Evolutionary conservation across 2,797 vertebrate species (phyloP).

Genomic region (Carapus acus): DNA sequence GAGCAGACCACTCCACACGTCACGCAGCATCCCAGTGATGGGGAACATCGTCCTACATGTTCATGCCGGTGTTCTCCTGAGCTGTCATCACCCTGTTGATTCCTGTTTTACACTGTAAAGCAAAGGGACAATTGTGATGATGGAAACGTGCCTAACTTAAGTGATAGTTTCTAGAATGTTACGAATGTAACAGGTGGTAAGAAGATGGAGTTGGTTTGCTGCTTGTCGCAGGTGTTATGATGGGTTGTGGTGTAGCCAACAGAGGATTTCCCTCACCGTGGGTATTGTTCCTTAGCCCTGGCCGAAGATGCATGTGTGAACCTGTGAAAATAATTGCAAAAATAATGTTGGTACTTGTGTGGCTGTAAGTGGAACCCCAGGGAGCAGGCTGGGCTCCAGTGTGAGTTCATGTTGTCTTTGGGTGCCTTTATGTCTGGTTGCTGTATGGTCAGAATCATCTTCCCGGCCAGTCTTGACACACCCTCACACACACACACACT

Average conservation of each 20-base stretch:
- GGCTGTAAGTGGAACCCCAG: constrained; percentile 13
- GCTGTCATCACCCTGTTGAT: too few relatives aligned
- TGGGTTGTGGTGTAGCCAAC: constrained; percentile 60
- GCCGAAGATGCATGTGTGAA: constrained; percentile 33
- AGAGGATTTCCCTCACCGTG: constrained; percentile 45
- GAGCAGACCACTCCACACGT: too few relatives aligned
- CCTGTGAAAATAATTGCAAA: constrained; percentile 40
- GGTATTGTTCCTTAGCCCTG: constrained; percentile 61
- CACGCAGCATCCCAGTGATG: too few relatives aligned
- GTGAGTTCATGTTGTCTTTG: constrained; percentile 41
- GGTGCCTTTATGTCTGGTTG: constrained; percentile 23
- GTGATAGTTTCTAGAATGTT: constrained; percentile 38
- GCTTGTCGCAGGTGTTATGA: constrained; percentile 63
- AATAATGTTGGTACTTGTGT: constrained; percentile 31
- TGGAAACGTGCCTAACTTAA: constrained; percentile 37
- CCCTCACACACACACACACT: constrained; percentile 30
- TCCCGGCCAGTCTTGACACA: constrained; percentile 36
- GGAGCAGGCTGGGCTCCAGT: constrained; percentile 7
- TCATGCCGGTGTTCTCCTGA: too few relatives aligned
- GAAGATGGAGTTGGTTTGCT: constrained; percentile 17
- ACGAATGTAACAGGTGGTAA: constrained; percentile 66
- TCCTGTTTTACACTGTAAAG: too few relatives aligned
- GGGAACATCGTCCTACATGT: too few relatives aligned
- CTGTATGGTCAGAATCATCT: constrained; percentile 32
- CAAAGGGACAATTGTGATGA: too few relatives aligned